Evolutionary conservation across 1,140 invertebrate genomes (phyloP).

Genomic region (Papilio xuthus): DNA sequence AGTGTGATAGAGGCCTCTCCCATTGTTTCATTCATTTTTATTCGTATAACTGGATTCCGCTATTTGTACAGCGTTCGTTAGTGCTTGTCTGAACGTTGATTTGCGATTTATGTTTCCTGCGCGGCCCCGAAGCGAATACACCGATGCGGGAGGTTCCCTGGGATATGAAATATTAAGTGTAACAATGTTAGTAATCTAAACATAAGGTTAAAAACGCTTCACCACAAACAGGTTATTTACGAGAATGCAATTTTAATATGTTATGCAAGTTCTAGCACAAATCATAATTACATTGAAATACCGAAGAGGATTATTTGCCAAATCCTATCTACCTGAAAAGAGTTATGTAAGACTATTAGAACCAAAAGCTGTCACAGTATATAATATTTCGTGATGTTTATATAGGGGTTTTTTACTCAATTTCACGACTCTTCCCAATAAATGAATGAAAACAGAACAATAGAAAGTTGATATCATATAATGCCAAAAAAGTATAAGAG

Average conservation of each 20-base stretch:
- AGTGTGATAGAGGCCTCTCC: conserved; percentile 52
- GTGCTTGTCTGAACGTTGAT: conserved; percentile 70
- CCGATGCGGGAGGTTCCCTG: conserved; percentile 54
- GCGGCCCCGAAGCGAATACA: conserved; percentile 63
- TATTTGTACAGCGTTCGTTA: conserved; percentile 75
- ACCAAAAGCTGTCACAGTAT: no score
- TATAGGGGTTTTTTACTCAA: no score
- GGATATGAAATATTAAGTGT: conserved; percentile 52
- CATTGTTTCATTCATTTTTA: conserved; percentile 68
- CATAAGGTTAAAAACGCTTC: neutral
- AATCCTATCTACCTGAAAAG: no score
- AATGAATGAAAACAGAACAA: neutral
- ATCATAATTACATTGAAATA: no score
- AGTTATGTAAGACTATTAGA: no score
- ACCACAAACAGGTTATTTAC: no score
- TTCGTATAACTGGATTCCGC: conserved; percentile 64
- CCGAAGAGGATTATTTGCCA: no score
- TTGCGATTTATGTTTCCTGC: conserved; percentile 67
- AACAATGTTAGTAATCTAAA: conserved; percentile 40
- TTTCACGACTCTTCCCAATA: neutral
- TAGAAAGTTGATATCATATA: neutral
- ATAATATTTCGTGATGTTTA: no score
- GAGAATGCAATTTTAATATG: no score
- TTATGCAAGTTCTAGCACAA: no score
- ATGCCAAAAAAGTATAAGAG: neutral